phyloP scores from a whole-genome alignment of 2,113 vertebrate species.

The Clarias gariepinus region DNA sequence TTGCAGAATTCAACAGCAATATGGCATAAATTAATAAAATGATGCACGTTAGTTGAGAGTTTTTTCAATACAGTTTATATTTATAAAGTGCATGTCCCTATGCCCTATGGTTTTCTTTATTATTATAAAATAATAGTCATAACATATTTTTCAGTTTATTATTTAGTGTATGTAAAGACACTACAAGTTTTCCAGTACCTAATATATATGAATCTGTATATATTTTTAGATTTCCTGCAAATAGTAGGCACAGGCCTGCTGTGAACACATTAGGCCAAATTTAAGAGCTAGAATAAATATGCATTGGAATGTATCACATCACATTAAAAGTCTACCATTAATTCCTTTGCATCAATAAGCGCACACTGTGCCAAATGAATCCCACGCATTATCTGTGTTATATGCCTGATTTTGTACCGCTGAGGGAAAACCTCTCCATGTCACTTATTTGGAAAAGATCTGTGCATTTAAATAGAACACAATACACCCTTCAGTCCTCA shows the following conservation, averaged over 20 bases:
- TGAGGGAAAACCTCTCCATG: neutral
- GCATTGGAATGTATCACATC: neutral
- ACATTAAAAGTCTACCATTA: neutral
- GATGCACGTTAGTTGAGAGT: too few relatives aligned
- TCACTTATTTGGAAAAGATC: neutral
- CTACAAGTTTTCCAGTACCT: neutral
- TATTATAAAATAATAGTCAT: too few relatives aligned
- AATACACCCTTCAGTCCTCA: neutral
- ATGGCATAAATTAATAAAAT: too few relatives aligned
- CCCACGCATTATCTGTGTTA: neutral
- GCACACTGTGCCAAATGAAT: neutral
- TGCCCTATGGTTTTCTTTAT: too few relatives aligned
- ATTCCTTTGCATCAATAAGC: neutral
- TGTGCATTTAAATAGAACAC: conserved; percentile 23
- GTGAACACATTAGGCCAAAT: neutral
- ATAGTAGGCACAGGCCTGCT: neutral
- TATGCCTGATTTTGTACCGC: neutral
- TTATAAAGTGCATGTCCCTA: too few relatives aligned
- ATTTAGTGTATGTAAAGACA: neutral
- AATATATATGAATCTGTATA: too few relatives aligned
- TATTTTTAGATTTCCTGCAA: neutral
- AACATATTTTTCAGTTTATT: too few relatives aligned
- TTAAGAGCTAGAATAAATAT: neutral
- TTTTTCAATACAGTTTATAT: too few relatives aligned
- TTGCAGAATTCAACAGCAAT: too few relatives aligned